Evolutionary conservation across 2,113 vertebrate species (phyloP).

Genomic region (Uropsilus gracilis): DNA sequence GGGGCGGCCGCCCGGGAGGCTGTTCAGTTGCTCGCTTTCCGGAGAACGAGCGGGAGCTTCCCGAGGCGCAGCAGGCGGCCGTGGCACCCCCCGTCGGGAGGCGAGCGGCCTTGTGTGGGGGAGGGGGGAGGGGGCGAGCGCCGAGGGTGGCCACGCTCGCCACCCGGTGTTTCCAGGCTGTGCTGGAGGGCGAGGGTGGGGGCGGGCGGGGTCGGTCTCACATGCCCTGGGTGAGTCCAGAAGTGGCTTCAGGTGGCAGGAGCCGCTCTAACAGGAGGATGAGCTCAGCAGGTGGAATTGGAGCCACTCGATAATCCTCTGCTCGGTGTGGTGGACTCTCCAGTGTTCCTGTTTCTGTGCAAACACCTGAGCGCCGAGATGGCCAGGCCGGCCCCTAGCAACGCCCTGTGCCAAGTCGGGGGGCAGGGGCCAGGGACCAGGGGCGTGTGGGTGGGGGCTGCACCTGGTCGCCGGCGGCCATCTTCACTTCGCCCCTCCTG

Average conservation of each 20-base stretch:
- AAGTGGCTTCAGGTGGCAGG: conserved; percentile 84
- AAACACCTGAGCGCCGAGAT: neutral
- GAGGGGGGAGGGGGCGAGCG: too few relatives aligned
- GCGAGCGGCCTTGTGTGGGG: too few relatives aligned
- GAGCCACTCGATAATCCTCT: conserved; percentile 88
- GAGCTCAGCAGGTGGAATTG: conserved; percentile 92
- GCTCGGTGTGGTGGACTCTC: conserved; percentile 83
- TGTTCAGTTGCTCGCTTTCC: too few relatives aligned
- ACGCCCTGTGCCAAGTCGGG: neutral
- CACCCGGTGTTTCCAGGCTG: neutral
- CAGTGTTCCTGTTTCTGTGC: conserved; percentile 77
- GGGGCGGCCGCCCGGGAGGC: too few relatives aligned
- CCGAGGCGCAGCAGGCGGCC: neutral
- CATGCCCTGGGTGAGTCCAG: conserved; percentile 69
- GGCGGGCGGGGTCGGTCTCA: neutral
- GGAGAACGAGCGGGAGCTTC: too few relatives aligned
- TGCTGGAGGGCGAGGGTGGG: neutral
- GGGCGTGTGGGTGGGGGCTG: neutral
- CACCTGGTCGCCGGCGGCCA: too few relatives aligned
- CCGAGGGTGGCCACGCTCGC: too few relatives aligned
- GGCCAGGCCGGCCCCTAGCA: neutral
- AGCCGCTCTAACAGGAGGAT: conserved; percentile 89
- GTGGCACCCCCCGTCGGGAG: too few relatives aligned
- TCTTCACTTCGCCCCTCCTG: neutral
- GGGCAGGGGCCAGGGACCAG: neutral